Percentiles rank a stretch among this genome's conserved stretches.
phyloP scores from a whole-genome alignment of 2,888 invertebrate genomes.

The Lomographa bimaculata region DNA sequence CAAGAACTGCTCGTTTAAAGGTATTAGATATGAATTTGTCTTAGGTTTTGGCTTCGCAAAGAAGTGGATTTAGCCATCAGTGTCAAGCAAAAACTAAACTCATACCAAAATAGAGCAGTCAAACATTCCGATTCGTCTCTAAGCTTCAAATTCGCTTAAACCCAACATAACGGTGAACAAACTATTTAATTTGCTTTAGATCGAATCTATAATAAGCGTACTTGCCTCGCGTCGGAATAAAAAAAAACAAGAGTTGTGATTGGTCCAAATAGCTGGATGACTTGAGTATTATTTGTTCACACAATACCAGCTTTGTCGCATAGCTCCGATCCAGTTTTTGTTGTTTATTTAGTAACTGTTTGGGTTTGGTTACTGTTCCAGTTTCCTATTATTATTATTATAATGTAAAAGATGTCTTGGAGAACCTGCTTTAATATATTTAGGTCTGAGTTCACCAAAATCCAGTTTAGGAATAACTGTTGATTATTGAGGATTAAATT shows the following conservation, averaged over 20 bases:
- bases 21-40: no score
- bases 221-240: constrained; percentile 18
- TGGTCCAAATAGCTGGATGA: constrained; percentile 41
- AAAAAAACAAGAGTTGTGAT: constrained; percentile 38
- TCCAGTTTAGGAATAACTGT: no score
- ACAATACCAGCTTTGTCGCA: constrained; percentile 24
- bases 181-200: constrained; percentile 37
- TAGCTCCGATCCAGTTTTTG: constrained; percentile 15
- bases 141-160: constrained; percentile 11
- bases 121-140: background rate
- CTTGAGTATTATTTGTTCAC: constrained; percentile 39
- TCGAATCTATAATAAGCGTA: constrained; percentile 33
- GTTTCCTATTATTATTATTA: no score
- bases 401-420: no score
- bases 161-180: constrained; percentile 25
- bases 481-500: no score
- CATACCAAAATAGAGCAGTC: no score
- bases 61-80: no score
- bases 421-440: no score
- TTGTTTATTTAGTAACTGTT: constrained; percentile 20
- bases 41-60: no score
- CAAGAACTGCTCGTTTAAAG: no score
- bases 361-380: constrained; percentile 11
- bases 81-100: no score
- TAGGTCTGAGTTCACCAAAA: no score